Conservation (phyloP, 1,140 invertebrate species). For the Atta texana region DNA sequence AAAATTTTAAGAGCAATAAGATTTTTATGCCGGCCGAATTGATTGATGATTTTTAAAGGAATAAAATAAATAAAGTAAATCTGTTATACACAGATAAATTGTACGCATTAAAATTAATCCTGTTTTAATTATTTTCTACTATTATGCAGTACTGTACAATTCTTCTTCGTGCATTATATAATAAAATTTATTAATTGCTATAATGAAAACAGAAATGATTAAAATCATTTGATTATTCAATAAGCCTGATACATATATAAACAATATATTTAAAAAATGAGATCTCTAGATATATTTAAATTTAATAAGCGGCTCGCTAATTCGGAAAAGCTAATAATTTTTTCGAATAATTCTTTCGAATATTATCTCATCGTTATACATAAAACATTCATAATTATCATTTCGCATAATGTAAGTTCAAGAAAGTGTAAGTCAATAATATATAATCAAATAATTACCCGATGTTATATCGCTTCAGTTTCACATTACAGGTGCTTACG, state of each 20-base stretch:
- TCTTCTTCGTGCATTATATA: background rate
- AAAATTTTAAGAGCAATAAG: background rate
- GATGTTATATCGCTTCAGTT: constrained; percentile 10
- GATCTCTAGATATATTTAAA: background rate
- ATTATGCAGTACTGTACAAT: background rate
- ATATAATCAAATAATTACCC: constrained; percentile 47
- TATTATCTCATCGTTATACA: background rate
- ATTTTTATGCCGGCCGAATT: background rate
- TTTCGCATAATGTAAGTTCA: background rate
- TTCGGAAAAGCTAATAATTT: background rate
- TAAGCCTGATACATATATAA: background rate
- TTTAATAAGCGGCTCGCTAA: background rate
- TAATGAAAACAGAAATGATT: background rate
- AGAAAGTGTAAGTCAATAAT: background rate
- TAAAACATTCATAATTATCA: constrained; percentile 13
- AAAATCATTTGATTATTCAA: background rate
- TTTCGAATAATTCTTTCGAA: background rate
- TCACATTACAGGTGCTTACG: constrained; percentile 27
- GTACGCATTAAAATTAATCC: background rate
- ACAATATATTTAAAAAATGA: background rate
- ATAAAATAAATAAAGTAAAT: background rate
- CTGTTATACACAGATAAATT: background rate
- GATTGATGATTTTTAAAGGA: background rate
- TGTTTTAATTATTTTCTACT: background rate
- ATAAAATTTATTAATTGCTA: background rate